These are phyloP conservation scores for Galerucella calmariensis DNA, from an alignment of 2,888 invertebrate genomes.

Conservation along the genomic window DNA sequence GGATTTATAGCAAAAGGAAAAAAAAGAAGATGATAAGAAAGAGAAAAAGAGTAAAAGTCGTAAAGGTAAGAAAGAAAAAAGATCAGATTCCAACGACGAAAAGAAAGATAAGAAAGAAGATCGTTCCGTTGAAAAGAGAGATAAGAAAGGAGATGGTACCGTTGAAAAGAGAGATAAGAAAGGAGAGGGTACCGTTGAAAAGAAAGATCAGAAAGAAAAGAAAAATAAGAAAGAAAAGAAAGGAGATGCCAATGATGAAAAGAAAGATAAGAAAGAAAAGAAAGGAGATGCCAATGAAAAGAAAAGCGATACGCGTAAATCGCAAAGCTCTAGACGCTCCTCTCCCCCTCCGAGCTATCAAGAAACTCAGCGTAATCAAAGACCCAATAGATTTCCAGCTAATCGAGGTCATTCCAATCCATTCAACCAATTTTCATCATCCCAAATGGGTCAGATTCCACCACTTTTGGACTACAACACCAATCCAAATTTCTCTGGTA, in stretches of 20 bases:
- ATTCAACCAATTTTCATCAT: background rate
- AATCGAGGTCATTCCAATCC: background rate
- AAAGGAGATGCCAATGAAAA: background rate
- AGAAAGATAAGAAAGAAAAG: background rate
- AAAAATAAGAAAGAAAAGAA: background rate
- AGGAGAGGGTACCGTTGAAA: background rate
- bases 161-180: slow-evolving; percentile 8
- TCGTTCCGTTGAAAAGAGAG: slow-evolving; percentile 4
- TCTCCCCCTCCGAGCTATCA: slow-evolving; percentile 5
- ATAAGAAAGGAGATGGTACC: slow-evolving; percentile 14
- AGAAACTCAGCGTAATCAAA: background rate
- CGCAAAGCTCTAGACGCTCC: background rate
- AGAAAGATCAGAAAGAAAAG: background rate
- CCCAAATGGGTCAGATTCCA: no score
- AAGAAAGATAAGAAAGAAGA: slow-evolving; percentile 18
- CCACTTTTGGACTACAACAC: no score
- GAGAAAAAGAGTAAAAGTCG: background rate
- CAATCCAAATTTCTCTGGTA: no score
- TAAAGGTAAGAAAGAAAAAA: background rate
- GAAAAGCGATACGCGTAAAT: background rate
- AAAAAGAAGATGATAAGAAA: background rate
- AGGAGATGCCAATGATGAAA: background rate
- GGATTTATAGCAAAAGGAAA: background rate
- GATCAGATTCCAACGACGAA: background rate
- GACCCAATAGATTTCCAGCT: background rate